Evolutionary conservation across 2,113 vertebrate genomes (phyloP), one percentile per base, ranked within the genome.

Genomic region (Acanthochromis polyacanthus): DNA sequence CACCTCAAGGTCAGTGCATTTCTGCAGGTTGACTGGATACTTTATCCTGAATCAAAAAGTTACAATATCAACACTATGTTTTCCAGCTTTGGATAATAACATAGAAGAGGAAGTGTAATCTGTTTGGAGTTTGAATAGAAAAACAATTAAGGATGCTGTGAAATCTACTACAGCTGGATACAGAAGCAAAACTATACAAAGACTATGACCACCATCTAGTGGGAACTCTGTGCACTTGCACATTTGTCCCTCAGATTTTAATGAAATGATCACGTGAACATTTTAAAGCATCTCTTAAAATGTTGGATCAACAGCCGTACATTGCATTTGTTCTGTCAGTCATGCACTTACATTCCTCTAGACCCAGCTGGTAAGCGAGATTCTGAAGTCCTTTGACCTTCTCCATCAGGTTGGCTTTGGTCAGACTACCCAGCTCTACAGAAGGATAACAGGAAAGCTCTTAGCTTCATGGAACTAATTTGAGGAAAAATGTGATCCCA

Each of bases 381-480:
- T 99, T 99, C 95, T 99, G 98, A 61, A 99, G 93, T 10, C 97
- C 98, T 92, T 98, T 97, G 75, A 99, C 97, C 78, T 99, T 99
- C 92, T 99, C 98, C 98, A 99, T 99, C 85, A 99, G 92, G 86
- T 99, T 99, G 78, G 98, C 97, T 64, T 96, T 99, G 53, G 98
- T 99, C 78, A 99, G 94, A 91, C 98, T 99, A 7, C 98, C 98
- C 85, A 99, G 28, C 88, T 99, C 98, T 98, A 89, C 11, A 52
- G 56, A 63, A 10, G 3, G 9, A 71, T 4, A 64, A 60, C 3
- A 61, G 36, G 1, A 78, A 73, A 87, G 4, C 3, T 57, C 15
- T 46, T 20, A 17, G 3, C 4, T 5, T 19, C 10, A 48, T 20
- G 23, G 10, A 32, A 19, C 30, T 36, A 62, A n/a, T 64, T 75